Percentiles rank a stretch among this genome's conserved stretches.
Evolutionary conservation across 1,140 invertebrate genomes (phyloP).

Genomic region (Anthonomus grandis): DNA sequence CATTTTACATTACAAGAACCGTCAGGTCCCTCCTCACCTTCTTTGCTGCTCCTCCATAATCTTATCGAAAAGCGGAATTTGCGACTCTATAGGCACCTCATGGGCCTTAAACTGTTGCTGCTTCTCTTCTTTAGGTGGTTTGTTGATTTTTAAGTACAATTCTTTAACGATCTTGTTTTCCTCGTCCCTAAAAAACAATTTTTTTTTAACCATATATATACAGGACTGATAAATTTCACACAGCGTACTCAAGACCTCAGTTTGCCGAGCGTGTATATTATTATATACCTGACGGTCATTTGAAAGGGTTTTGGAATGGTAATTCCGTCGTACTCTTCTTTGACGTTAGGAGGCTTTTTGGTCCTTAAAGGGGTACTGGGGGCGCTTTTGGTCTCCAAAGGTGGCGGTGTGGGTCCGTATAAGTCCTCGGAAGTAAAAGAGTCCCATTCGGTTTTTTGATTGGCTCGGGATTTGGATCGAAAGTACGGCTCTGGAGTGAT

Average conservation of each 20-base stretch:
- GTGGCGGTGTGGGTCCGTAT: constrained; percentile 26
- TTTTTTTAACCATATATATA: no score
- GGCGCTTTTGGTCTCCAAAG: constrained; percentile 49
- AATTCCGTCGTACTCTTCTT: constrained; percentile 48
- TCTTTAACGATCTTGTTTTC: constrained; percentile 57
- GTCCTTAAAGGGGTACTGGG: constrained; percentile 53
- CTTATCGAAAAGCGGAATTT: constrained; percentile 66
- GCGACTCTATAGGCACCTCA: constrained; percentile 65
- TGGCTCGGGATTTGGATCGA: constrained; percentile 31
- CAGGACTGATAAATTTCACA: no score
- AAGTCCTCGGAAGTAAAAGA: constrained; percentile 39
- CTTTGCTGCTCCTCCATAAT: constrained; percentile 66
- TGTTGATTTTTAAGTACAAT: constrained; percentile 49
- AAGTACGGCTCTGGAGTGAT: constrained; percentile 19
- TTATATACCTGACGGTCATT: constrained; percentile 60
- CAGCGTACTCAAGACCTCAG: no score
- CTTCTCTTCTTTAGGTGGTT: constrained; percentile 53
- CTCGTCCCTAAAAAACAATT: constrained; percentile 56
- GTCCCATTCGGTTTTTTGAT: constrained; percentile 33
- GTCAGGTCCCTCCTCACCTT: constrained; percentile 50
- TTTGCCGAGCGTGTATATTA: no score
- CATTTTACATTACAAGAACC: neutral
- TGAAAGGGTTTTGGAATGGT: constrained; percentile 64
- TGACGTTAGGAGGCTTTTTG: constrained; percentile 33
- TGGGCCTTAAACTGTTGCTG: constrained; percentile 53